Percentiles rank a stretch among this genome's conserved stretches.
Conservation (phyloP, 2,888 invertebrate species). For the Megaustenia siamemsis region DNA sequence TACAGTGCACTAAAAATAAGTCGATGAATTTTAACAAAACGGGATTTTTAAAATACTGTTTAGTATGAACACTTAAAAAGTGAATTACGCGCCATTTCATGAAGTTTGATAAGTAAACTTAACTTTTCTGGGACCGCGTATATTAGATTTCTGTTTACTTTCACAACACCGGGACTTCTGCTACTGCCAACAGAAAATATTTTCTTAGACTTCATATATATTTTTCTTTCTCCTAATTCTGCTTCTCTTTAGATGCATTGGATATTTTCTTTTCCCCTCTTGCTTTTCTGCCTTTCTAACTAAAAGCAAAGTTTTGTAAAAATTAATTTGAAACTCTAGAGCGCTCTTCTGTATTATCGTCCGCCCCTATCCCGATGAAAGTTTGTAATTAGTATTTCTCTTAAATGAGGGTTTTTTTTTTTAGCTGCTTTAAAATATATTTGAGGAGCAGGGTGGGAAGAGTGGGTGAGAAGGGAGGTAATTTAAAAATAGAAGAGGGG, state of each 20-base stretch:
- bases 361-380: background rate
- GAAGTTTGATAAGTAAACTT: background rate
- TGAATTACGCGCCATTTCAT: background rate
- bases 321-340: slow-evolving; percentile 22
- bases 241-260: background rate
- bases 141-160: slow-evolving; percentile 11
- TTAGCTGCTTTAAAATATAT: background rate
- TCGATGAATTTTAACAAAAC: too few species aligned
- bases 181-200: slow-evolving; percentile 5
- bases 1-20: background rate
- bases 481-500: too few species aligned
- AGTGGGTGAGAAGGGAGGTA: background rate
- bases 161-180: slow-evolving; percentile 4
- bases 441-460: background rate
- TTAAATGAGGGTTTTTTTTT: background rate
- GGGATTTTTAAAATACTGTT: background rate
- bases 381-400: background rate
- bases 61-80: background rate
- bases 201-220: slow-evolving; percentile 5
- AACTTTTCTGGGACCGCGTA: background rate
- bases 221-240: background rate
- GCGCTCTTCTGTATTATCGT: background rate
- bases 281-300: background rate
- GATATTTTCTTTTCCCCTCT: too few species aligned
- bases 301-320: background rate